Evolutionary conservation across 1,140 invertebrate species (phyloP).

Genomic region (Drosophila baimaii): DNA sequence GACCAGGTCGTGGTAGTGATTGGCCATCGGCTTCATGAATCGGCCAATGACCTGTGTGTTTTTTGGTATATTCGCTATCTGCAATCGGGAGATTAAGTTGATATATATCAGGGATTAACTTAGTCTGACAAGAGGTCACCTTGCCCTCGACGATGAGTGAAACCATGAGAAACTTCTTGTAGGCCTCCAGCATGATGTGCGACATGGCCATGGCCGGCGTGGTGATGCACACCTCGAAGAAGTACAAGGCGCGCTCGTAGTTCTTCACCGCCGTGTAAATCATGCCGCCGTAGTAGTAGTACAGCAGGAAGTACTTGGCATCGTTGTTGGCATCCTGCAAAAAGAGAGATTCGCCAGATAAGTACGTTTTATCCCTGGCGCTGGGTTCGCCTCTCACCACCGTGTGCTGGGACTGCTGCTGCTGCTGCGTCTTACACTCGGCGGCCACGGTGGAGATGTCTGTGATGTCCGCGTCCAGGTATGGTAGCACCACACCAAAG

Average conservation of each 20-base stretch:
- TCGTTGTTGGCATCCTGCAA: slow-evolving; percentile 89
- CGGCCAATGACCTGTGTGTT: slow-evolving; percentile 95
- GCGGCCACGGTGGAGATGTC: slow-evolving; percentile 89
- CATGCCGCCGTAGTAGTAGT: slow-evolving; percentile 99
- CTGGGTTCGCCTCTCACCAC: slow-evolving; percentile 18
- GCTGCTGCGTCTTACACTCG: slow-evolving; percentile 72
- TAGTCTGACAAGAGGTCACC: slow-evolving; percentile 84
- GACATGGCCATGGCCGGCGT: slow-evolving; percentile 96
- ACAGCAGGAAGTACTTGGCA: slow-evolving; percentile 96
- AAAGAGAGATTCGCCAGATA: no score
- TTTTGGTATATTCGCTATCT: slow-evolving; percentile 92
- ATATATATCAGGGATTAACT: neutral
- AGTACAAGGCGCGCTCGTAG: slow-evolving; percentile 95
- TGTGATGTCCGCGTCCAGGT: slow-evolving; percentile 95
- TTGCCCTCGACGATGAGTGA: slow-evolving; percentile 96
- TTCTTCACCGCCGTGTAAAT: slow-evolving; percentile 97
- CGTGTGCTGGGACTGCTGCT: slow-evolving; percentile 69
- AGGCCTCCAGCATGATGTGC: slow-evolving; percentile 98
- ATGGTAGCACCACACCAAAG: slow-evolving; percentile 95
- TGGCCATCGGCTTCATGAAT: slow-evolving; percentile 95
- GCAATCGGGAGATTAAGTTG: slow-evolving; percentile 39
- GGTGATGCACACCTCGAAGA: slow-evolving; percentile 97
- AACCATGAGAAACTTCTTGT: slow-evolving; percentile 97
- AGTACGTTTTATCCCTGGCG: neutral
- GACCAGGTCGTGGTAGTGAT: slow-evolving; percentile 96